Base-by-base conservation (phyloP, 92 coral and sea anemone genomes). In the Phymanthus crucifer region DNA sequence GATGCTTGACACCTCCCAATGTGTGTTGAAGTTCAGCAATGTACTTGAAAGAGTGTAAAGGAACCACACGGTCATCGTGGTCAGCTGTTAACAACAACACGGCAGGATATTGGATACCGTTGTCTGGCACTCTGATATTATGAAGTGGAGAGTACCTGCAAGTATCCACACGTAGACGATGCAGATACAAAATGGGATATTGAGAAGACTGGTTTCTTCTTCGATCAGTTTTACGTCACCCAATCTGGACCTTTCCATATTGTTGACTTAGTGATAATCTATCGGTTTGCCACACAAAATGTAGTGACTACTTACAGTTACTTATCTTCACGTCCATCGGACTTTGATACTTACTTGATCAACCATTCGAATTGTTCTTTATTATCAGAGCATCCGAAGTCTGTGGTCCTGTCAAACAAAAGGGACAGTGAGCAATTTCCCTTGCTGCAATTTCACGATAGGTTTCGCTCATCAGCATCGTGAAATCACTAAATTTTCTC, bases 41-140 rank as follows among this genome's bases (percentile, higher is more conserved):
- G 77, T 81, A 95, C 85, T 95, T 95, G 70, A 90, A 81, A n/a
- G 99, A 93, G 71, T 95, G 99, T 3, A 95, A 80, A 26, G 99
- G 99, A 12, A 95, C 99, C 69, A 95, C 99, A 33, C 99, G 99
- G 80, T 95, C 99, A 76, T 95, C 99, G 18, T 95, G 99, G 87
- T 95, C 99, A 93, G 99, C 99, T 68, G 99, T 95, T 88, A 95
- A 72, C 80, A 95, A 66, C 73, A 95, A 87, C 75, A 93, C 75
- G 19, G 99, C 84, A 26, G 99, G 99, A 61, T 95, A 95, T 85
- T 95, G 99, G 47, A 65, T 86, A 4, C 99, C 99, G 72, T 80
- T 95, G 5, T 94, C 90, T 7, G 97, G 99, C 23, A 78, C 74
- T 80, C 83, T 87, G 47, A 95, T 93, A 78, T 95, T 95, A 78